Evolutionary conservation across 1,140 invertebrate species (phyloP), one percentile per base, ranked within the genome.

Genomic region (Pseudomyrmex sp.): DNA sequence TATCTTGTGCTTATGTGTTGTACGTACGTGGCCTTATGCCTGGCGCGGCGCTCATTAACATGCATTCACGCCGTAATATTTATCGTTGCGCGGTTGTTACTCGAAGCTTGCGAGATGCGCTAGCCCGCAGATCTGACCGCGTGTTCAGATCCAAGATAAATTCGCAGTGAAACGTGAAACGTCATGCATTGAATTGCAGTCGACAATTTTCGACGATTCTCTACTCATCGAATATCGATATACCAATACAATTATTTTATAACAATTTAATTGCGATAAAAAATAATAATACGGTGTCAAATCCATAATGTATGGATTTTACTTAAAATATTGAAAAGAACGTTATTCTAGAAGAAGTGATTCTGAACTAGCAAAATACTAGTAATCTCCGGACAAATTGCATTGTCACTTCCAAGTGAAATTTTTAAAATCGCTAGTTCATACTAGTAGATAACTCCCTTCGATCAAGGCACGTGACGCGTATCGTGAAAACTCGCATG

Each of bases 21-120:
- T 69, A 52, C 52, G 61, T 85, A 87, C 72, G 75, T 56, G 73
- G 63, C 48, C 46, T 61, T 75, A 68, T 82, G 85, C 73, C 26
- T 48, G 46, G 12, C 76, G 44, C 48, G 62, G 58, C 79, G 92
- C 89, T 93, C 92, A 93, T 93, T 93, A 93, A 93, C 91, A 91
- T 92, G 92, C 92, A 93, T 93, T 93, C 92, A 92, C 91, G 90
- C 90, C 82, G 90, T 80, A 92, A 92, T 92, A 93, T 92, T 92
- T 93, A 92, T 93, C 88, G 87, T 90, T 85, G 85, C 75, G 35
- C 70, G 75, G 85, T 82, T 65, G 88, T 75, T 75, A 63, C 75
- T 63, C 62, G 85, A 73, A 72, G 68, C 69, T 65, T 54, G 65
- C 63, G 26, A 74, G 82, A 82, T 85, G 84, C 84, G 61, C 73